These are phyloP conservation scores for Diachrysia chrysitis DNA, from an alignment of 2,888 invertebrate species.

Conservation along the genomic window DNA sequence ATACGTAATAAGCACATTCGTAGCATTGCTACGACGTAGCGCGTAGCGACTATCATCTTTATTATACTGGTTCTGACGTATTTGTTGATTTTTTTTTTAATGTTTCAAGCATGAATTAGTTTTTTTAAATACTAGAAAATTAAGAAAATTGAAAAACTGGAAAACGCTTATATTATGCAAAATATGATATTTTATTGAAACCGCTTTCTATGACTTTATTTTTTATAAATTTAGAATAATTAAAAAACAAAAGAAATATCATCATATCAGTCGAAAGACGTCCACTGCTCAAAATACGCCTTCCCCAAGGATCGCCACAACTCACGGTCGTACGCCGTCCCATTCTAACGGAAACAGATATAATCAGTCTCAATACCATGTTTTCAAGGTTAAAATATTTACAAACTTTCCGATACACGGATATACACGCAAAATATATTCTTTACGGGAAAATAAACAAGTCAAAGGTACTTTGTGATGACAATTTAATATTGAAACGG, in stretches of 20 bases:
- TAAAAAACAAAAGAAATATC: too few relatives aligned
- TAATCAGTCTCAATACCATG: not conserved
- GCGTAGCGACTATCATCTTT: constrained; percentile 13
- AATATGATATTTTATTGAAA: too few relatives aligned
- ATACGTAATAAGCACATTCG: constrained; percentile 37
- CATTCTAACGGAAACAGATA: too few relatives aligned
- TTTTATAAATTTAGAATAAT: too few relatives aligned
- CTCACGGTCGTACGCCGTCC: too few relatives aligned
- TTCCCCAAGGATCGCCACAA: too few relatives aligned
- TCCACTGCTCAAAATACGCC: too few relatives aligned
- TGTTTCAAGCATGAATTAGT: not conserved
- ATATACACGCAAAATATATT: constrained; percentile 10
- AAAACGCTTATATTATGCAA: too few relatives aligned
- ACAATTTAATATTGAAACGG: constrained; percentile 19
- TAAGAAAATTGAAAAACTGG: too few relatives aligned
- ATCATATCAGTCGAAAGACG: too few relatives aligned
- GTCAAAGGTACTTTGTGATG: constrained; percentile 11
- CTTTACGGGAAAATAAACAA: constrained; percentile 19
- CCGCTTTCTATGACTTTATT: too few relatives aligned
- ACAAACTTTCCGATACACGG: not conserved
- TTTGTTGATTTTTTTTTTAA: not conserved
- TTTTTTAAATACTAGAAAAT: too few relatives aligned
- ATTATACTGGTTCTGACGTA: not conserved
- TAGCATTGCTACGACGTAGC: constrained; percentile 39
- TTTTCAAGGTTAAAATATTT: not conserved